phyloP scores from a whole-genome alignment of 2,888 invertebrate species.

The Nomada ferruginata region DNA sequence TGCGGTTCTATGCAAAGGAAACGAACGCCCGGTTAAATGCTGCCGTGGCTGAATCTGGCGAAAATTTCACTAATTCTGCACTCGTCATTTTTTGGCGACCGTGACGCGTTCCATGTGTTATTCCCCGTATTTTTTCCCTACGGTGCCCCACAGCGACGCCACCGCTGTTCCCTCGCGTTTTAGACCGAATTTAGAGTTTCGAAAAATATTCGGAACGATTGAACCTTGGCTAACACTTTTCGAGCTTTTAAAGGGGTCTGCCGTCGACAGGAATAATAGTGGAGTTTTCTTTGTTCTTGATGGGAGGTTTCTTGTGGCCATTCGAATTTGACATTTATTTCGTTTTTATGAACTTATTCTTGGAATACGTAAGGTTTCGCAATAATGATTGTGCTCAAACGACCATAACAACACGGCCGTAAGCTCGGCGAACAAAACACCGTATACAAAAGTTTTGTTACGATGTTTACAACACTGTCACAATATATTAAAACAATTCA shows the following conservation, averaged over 20 bases:
- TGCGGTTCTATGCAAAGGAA: slow-evolving; percentile 49
- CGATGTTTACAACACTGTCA: not conserved
- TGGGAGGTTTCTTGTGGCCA: too few species aligned
- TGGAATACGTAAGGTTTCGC: too few species aligned
- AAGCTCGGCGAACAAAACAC: not conserved
- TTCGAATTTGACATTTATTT: too few species aligned
- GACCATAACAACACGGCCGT: too few species aligned
- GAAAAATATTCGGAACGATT: slow-evolving; percentile 14
- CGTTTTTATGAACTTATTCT: too few species aligned
- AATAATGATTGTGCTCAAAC: too few species aligned
- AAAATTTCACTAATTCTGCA: slow-evolving; percentile 49
- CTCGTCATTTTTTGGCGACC: slow-evolving; percentile 17
- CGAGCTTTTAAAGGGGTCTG: not conserved
- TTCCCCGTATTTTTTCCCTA: not conserved
- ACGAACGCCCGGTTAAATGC: slow-evolving; percentile 47
- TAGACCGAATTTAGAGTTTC: slow-evolving; percentile 5
- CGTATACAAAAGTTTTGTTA: not conserved
- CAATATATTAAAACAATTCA: not conserved
- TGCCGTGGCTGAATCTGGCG: slow-evolving; percentile 12
- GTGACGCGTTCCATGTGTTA: slow-evolving; percentile 2
- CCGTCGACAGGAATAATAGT: not conserved
- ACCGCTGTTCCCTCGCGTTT: not conserved
- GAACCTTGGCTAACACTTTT: not conserved
- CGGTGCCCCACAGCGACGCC: not conserved
- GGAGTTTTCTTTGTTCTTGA: not conserved